Conservation (phyloP, 2,888 invertebrate species). For the Lithophane leautieri region DNA sequence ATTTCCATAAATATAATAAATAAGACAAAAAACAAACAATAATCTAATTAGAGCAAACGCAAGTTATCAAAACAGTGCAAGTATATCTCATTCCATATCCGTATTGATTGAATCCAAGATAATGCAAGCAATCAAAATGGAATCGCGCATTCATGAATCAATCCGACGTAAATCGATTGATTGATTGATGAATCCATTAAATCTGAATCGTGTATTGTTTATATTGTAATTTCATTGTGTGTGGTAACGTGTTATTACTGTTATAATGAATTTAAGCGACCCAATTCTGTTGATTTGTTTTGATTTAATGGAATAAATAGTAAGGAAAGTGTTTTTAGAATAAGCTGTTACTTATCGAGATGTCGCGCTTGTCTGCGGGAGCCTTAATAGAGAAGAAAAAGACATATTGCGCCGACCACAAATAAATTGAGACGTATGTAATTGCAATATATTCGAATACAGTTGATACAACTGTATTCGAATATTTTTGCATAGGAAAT, state of each 20-base stretch:
- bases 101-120: conserved; percentile 52
- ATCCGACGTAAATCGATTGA: conserved; percentile 40
- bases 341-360: neutral
- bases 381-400: too few relatives aligned
- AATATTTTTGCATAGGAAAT: too few relatives aligned
- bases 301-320: neutral
- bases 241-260: conserved; percentile 35
- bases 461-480: too few relatives aligned
- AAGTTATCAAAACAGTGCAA: conserved; percentile 3
- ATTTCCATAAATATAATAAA: neutral
- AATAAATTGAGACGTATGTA: too few relatives aligned
- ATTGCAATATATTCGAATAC: too few relatives aligned
- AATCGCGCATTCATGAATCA: conserved; percentile 55
- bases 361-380: too few relatives aligned
- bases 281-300: conserved; percentile 30
- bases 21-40: neutral
- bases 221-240: conserved; percentile 62
- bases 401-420: too few relatives aligned
- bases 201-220: conserved; percentile 59
- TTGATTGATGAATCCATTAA: conserved; percentile 62
- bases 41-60: conserved; percentile 12
- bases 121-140: conserved; percentile 51
- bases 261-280: conserved; percentile 36
- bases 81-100: conserved; percentile 29
- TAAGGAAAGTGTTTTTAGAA: neutral